A percentile compares a stretch with the other conserved stretches of the same genome.
Evolutionary conservation across 2,113 vertebrate species (phyloP).

Genomic region (Panthera tigris): DNA sequence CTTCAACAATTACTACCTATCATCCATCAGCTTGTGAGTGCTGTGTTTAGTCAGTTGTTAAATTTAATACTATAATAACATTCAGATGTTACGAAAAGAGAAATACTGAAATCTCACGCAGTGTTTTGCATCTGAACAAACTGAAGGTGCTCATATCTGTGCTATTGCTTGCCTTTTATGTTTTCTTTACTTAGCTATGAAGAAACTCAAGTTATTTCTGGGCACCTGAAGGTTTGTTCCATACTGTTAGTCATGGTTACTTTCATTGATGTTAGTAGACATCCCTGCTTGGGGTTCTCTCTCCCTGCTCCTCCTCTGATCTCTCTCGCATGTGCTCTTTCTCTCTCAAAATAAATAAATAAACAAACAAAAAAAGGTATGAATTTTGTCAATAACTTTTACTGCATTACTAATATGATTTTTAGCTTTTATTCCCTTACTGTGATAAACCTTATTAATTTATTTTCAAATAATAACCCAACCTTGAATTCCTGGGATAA

Average conservation of each 20-base stretch:
- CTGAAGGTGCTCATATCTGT: background rate
- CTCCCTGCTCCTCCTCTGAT: too few species aligned
- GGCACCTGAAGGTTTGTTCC: background rate
- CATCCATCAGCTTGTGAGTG: conserved; percentile 67
- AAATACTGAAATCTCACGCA: conserved; percentile 4
- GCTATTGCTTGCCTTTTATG: background rate
- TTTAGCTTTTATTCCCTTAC: background rate
- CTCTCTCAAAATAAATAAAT: too few species aligned
- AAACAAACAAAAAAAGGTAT: background rate
- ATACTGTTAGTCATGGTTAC: background rate
- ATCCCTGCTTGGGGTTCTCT: too few species aligned
- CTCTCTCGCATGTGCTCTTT: too few species aligned
- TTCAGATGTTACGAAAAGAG: conserved; percentile 58
- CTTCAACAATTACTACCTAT: conserved; percentile 79
- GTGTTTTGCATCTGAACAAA: conserved; percentile 21
- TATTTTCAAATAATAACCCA: background rate
- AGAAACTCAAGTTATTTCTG: background rate
- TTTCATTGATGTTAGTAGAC: background rate
- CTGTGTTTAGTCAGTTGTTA: conserved; percentile 78
- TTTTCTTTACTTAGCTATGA: background rate
- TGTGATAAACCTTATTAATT: background rate
- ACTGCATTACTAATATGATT: background rate
- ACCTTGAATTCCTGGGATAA: background rate
- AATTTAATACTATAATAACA: conserved; percentile 69
- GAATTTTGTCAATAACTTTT: background rate